phyloP scores from a whole-genome alignment of 2,797 vertebrate species.

The Urocyon cinereoargenteus region DNA sequence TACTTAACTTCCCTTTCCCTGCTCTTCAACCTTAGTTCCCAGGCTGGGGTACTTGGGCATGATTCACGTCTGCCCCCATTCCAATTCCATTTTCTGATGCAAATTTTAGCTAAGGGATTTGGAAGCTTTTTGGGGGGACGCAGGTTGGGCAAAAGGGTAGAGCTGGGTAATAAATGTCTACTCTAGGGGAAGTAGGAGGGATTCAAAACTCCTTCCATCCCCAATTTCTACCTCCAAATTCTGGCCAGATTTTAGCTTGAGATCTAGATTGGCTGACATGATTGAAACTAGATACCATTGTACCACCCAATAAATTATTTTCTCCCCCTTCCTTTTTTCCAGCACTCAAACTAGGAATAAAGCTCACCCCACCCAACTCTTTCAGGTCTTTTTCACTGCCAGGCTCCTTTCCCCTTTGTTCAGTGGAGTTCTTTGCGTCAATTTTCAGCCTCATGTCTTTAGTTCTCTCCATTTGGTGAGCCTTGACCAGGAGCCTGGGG shows the following conservation, averaged over 20 bases:
- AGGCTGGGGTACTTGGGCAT: conserved; percentile 61
- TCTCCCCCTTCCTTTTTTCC: not conserved
- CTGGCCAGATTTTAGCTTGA: conserved; percentile 78
- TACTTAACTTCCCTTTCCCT: not conserved
- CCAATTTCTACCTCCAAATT: conserved; percentile 83
- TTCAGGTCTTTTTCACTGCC: not conserved
- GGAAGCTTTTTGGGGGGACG: not conserved
- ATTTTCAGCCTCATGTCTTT: conserved; percentile 50
- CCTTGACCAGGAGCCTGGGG: conserved; percentile 33
- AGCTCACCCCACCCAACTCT: not conserved
- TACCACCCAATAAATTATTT: conserved; percentile 75
- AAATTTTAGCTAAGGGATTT: conserved; percentile 64
- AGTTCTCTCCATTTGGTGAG: conserved; percentile 45
- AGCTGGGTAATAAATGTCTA: conserved; percentile 72
- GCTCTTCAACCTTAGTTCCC: conserved; percentile 15
- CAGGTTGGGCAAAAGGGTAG: conserved; percentile 74
- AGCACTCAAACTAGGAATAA: conserved; percentile 41
- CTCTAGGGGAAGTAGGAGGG: conserved; percentile 70
- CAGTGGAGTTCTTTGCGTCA: not conserved
- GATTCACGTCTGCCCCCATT: not conserved
- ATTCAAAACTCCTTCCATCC: conserved; percentile 69
- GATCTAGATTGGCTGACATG: conserved; percentile 63
- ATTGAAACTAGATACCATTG: conserved; percentile 55
- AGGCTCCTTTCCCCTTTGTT: conserved; percentile 24
- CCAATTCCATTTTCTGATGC: conserved; percentile 46